Evolutionary conservation across 2,888 invertebrate species (phyloP), one percentile per base, ranked within the genome.

Genomic region (Drosophila macrothrix): DNA sequence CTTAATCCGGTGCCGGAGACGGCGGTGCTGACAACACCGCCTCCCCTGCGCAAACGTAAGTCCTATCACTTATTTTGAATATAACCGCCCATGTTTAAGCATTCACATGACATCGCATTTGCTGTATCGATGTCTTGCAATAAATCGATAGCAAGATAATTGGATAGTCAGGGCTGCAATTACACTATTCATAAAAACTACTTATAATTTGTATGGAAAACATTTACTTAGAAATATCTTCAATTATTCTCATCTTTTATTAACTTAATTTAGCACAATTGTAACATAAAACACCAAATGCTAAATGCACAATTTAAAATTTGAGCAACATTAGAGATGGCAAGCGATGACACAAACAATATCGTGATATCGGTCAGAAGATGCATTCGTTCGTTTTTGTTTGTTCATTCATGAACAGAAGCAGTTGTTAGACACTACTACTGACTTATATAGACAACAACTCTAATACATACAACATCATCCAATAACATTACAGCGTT

Each of bases 1-100:
- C 83, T 88, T 6, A 88, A 85, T 39, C 64, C 87, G 60, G 90
- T 87, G 49, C 87, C 87, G 61, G 87, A 87, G 77, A 82, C 88
- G 28, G 84, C 90, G 1, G 67, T 86, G 31, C 60, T 87, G 50
- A 76, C 79, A 43, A 88, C 88, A 33, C 90, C 85, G 19, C 85
- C 85, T 66, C 85, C 85, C 19, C 72, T 68, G 6, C 67, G 85
- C 10, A 90, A 80, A 71, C 78, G 90, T 89, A 80, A 76, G 90
- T 81, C 41, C 22, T 67, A 68, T 67, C 64, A 61, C 12, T n/a
- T 16, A 19, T 25, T 80, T 78, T 63, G 31, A 80, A 78, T 46
- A 28, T 16, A 46, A 9, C 4, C 22, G 28, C 49, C 39, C 16
- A 9, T 14, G 37, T 39, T 53, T 39, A 16, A 41, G 9, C 71